Evolutionary conservation across 2,888 invertebrate genomes (phyloP).

Genomic region (Malachius bipustulatus): DNA sequence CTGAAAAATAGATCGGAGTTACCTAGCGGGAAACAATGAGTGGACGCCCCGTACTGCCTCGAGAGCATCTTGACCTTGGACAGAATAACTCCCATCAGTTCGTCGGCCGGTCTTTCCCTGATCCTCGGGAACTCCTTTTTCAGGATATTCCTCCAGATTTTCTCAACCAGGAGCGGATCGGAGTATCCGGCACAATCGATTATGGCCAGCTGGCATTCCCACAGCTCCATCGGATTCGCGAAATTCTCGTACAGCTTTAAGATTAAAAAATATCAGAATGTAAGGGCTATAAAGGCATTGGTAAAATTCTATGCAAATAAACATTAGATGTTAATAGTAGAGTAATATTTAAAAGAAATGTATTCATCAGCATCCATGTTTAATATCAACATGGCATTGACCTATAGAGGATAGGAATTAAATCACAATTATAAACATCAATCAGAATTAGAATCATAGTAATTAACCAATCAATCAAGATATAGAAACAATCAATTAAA

Average conservation of each 20-base stretch:
- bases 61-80: conserved; percentile 67
- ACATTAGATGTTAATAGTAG: no score
- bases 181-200: conserved; percentile 90
- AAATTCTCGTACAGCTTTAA: conserved; percentile 75
- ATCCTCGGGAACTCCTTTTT: conserved; percentile 39
- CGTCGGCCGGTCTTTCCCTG: conserved; percentile 40
- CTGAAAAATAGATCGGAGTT: conserved; percentile 28
- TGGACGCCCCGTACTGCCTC: conserved; percentile 66
- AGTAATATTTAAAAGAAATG: no score
- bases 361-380: no score
- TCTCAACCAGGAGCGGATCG: conserved; percentile 76
- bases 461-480: no score
- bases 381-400: no score
- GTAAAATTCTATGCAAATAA: no score
- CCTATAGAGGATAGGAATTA: no score
- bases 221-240: conserved; percentile 78
- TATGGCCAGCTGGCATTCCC: conserved; percentile 91
- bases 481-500: no score
- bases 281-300: no score
- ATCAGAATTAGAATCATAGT: no score
- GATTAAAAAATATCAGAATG: no score
- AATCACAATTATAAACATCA: no score
- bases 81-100: conserved; percentile 54
- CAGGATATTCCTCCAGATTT: conserved; percentile 82
- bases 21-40: conserved; percentile 81